Conservation (phyloP, 1,140 invertebrate genomes). For the Chionoecetes opilio region DNA sequence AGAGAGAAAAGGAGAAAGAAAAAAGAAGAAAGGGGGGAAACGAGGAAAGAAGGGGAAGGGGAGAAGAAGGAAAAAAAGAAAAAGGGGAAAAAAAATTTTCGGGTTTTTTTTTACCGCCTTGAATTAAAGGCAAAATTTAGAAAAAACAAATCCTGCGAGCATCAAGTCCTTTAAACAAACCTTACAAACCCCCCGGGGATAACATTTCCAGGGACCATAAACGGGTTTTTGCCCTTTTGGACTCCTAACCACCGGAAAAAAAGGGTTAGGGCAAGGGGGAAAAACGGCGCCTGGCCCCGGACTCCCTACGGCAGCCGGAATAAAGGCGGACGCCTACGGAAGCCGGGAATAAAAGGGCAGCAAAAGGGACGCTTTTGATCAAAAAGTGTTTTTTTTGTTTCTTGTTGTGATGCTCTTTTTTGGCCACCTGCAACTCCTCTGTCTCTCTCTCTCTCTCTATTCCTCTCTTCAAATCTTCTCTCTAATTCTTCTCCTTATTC, state of each 20-base stretch:
- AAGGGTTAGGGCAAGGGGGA: too few species aligned
- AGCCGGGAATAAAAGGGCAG: neutral
- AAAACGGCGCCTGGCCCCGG: too few species aligned
- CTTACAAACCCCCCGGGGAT: neutral
- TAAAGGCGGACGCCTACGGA: neutral
- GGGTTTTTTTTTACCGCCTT: too few species aligned
- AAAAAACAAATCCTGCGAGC: neutral
- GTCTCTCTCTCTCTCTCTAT: neutral
- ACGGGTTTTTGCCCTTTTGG: neutral
- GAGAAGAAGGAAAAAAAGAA: too few species aligned
- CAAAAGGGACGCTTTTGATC: conserved; percentile 7
- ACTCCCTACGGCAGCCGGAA: too few species aligned
- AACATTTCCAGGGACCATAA: neutral
- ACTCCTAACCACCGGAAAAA: neutral
- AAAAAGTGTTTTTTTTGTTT: neutral
- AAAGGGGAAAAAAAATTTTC: too few species aligned
- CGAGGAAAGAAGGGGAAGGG: too few species aligned
- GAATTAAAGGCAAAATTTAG: too few species aligned
- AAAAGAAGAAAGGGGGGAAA: too few species aligned
- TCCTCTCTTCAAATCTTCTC: neutral
- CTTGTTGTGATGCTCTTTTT: neutral
- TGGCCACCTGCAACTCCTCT: neutral
- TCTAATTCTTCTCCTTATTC: neutral
- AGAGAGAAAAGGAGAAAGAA: too few species aligned
- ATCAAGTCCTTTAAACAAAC: too few species aligned